phyloP scores from a whole-genome alignment of 2,888 invertebrate species.

The Epistrophe eligans region DNA sequence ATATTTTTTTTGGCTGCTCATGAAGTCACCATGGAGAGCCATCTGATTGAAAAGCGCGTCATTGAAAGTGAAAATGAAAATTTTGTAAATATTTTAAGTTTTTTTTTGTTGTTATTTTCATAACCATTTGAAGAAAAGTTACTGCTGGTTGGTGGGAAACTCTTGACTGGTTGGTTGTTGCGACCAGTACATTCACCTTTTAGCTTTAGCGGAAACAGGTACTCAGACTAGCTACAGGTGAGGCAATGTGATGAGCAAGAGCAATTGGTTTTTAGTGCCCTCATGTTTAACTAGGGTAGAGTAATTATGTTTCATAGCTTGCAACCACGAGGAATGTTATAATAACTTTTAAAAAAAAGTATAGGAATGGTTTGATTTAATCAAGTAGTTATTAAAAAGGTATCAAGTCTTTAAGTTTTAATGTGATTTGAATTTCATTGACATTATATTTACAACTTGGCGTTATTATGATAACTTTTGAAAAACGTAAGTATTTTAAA shows the following conservation, averaged over 20 bases:
- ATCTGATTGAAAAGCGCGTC: slow-evolving; percentile 58
- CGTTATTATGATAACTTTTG: no score
- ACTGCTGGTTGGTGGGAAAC: slow-evolving; percentile 38
- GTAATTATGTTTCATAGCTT: not conserved
- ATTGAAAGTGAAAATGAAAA: slow-evolving; percentile 75
- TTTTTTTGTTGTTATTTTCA: not conserved
- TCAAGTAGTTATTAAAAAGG: no score
- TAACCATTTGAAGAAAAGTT: slow-evolving; percentile 34
- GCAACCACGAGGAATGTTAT: not conserved
- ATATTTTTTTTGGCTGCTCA: slow-evolving; percentile 23
- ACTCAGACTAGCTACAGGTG: not conserved
- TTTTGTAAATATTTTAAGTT: slow-evolving; percentile 43
- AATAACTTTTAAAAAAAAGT: not conserved
- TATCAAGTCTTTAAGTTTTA: no score
- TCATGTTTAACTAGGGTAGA: slow-evolving; percentile 29
- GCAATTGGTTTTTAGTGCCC: slow-evolving; percentile 16
- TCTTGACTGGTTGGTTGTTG: slow-evolving; percentile 44
- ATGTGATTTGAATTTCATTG: no score
- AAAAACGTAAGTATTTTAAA: no score
- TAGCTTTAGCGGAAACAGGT: slow-evolving; percentile 26
- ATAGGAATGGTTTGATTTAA: not conserved
- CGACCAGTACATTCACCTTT: slow-evolving; percentile 49
- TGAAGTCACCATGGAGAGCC: not conserved
- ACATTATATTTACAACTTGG: no score
- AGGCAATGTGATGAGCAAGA: slow-evolving; percentile 55